Evolutionary conservation across 1,140 invertebrate genomes (phyloP).

Genomic region (Drosophila bipectinata): DNA sequence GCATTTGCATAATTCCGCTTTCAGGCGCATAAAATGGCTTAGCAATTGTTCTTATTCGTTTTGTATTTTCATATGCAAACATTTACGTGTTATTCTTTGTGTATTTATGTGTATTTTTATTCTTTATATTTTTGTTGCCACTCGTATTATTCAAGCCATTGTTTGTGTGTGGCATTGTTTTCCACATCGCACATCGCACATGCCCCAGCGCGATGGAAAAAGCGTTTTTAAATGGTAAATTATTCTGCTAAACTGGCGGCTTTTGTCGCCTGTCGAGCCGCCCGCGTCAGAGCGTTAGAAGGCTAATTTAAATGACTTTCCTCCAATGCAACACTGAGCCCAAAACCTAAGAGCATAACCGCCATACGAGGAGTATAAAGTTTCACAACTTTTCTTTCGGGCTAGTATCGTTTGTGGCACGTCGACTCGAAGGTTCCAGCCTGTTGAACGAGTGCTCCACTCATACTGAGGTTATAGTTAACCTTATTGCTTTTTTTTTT

Average conservation of each 20-base stretch:
- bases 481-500: constrained; percentile 1
- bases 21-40: constrained; percentile 62
- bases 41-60: constrained; percentile 52
- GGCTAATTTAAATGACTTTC: constrained; percentile 45
- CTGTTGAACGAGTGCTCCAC: constrained; percentile 1
- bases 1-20: constrained; percentile 67
- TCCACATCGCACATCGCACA: constrained; percentile 19
- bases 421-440: not conserved
- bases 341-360: not conserved
- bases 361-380: not conserved
- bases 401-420: not conserved
- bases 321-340: constrained; percentile 8
- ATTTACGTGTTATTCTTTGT: constrained; percentile 37
- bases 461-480: constrained; percentile 5
- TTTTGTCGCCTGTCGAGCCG: constrained; percentile 44
- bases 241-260: constrained; percentile 56
- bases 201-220: constrained; percentile 12
- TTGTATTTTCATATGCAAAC: constrained; percentile 38
- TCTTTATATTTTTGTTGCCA: constrained; percentile 5
- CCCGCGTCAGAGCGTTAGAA: constrained; percentile 25
- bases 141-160: constrained; percentile 45
- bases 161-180: constrained; percentile 55
- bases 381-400: not conserved
- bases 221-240: constrained; percentile 69
- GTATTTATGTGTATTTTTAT: constrained; percentile 10